These are phyloP conservation scores for Tineola bisselliella DNA, from an alignment of 2,888 invertebrate genomes.

Conservation along the genomic window DNA sequence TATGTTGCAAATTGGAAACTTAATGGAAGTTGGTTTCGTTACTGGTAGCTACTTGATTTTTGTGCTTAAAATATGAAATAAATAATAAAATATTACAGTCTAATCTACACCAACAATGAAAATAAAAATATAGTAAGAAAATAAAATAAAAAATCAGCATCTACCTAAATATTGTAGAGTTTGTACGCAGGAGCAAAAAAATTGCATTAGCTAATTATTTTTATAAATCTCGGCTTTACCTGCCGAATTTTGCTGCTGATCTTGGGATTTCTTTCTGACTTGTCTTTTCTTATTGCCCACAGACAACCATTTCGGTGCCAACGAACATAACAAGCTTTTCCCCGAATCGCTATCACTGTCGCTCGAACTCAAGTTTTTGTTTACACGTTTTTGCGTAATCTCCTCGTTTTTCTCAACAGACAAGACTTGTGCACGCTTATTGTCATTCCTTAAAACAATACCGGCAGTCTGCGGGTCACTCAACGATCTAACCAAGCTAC, in stretches of 20 bases:
- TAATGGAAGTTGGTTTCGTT: too few relatives aligned
- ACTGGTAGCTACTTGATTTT: too few relatives aligned
- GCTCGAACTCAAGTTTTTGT: slow-evolving; percentile 18
- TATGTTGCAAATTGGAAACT: too few relatives aligned
- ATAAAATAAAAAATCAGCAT: background rate
- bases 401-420: slow-evolving; percentile 19
- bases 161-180: background rate
- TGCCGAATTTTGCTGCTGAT: slow-evolving; percentile 18
- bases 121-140: background rate
- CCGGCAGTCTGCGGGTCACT: slow-evolving; percentile 13
- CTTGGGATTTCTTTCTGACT: slow-evolving; percentile 16
- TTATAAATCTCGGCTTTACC: slow-evolving; percentile 17
- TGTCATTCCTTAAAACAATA: slow-evolving; percentile 15
- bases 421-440: slow-evolving; percentile 18
- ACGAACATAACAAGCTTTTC: slow-evolving; percentile 42
- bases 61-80: too few relatives aligned
- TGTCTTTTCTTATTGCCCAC: slow-evolving; percentile 22
- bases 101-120: too few relatives aligned
- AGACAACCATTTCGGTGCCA: slow-evolving; percentile 48
- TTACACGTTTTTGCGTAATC: slow-evolving; percentile 16
- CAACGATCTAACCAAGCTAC: slow-evolving; percentile 5
- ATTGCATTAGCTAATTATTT: background rate
- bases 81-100: too few relatives aligned
- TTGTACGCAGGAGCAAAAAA: background rate
- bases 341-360: slow-evolving; percentile 45